Evolutionary conservation across 2,888 invertebrate species (phyloP).

Genomic region (Catocala sponsa): DNA sequence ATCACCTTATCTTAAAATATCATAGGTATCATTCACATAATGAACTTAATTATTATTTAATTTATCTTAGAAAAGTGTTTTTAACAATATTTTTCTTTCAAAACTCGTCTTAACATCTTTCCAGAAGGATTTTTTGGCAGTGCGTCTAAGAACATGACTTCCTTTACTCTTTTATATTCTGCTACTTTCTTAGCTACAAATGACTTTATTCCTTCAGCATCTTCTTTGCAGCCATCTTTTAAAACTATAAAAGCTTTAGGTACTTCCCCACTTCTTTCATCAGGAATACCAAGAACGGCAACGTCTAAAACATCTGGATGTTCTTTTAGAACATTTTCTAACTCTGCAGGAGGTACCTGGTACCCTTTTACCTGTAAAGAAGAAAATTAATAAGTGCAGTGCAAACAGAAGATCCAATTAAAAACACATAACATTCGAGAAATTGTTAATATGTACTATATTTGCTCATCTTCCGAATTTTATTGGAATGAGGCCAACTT

Average conservation of each 20-base stretch:
- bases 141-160: conserved; percentile 89
- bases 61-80: not conserved
- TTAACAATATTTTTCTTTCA: conserved; percentile 74
- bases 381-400: not conserved
- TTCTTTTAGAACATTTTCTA: conserved; percentile 91
- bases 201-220: conserved; percentile 86
- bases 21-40: too few relatives aligned
- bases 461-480: not conserved
- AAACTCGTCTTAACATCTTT: conserved; percentile 90
- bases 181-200: conserved; percentile 91
- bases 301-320: conserved; percentile 93
- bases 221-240: conserved; percentile 76
- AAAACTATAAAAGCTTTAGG: conserved; percentile 92
- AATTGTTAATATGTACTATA: not conserved
- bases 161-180: conserved; percentile 91
- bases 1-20: too few relatives aligned
- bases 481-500: too few relatives aligned
- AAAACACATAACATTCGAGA: too few relatives aligned
- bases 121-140: conserved; percentile 93
- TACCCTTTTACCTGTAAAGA: conserved; percentile 89
- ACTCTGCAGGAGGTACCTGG: conserved; percentile 96
- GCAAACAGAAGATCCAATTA: too few relatives aligned
- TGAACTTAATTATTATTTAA: too few relatives aligned
- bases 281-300: conserved; percentile 93
- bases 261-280: conserved; percentile 90